Evolutionary conservation across 2,797 vertebrate genomes (phyloP).

Genomic region (Microctenopoma steveboyesi): DNA sequence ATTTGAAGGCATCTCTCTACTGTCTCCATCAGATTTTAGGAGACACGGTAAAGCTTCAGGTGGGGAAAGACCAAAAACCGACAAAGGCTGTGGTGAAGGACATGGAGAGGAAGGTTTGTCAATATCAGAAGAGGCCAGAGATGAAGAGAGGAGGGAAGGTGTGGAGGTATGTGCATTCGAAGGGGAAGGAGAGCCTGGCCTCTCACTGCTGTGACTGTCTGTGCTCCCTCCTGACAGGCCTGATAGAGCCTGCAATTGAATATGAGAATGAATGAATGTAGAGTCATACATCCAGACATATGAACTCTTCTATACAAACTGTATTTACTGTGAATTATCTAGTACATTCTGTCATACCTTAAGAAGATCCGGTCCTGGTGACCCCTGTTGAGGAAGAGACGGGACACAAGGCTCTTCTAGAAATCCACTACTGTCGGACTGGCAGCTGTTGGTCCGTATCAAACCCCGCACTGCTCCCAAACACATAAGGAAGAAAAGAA

Average conservation of each 20-base stretch:
- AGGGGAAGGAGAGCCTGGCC: conserved; percentile 7
- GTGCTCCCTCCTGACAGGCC: conserved; percentile 51
- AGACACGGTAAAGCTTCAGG: neutral
- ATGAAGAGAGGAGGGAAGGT: neutral
- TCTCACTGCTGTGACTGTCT: conserved; percentile 37
- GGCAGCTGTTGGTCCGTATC: conserved; percentile 84
- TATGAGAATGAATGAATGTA: too few relatives aligned
- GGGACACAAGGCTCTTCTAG: conserved; percentile 83
- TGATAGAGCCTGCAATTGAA: conserved; percentile 63
- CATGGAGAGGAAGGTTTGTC: neutral
- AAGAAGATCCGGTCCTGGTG: conserved; percentile 69
- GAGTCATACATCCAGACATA: conserved; percentile 3
- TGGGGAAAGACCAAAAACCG: neutral
- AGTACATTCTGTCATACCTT: conserved; percentile 57
- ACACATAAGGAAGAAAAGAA: neutral
- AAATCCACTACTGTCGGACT: conserved; percentile 89
- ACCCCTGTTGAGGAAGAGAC: conserved; percentile 55
- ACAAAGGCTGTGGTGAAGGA: conserved; percentile 2
- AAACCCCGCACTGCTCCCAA: conserved; percentile 38
- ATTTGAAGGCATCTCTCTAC: neutral
- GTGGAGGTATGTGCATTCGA: neutral
- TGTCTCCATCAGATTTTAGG: conserved; percentile 5
- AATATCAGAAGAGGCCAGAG: neutral
- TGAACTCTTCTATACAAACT: neutral
- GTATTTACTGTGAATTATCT: too few relatives aligned